phyloP scores from a whole-genome alignment of 92 coral and sea anemone genomes.

The Ricordea florida region DNA sequence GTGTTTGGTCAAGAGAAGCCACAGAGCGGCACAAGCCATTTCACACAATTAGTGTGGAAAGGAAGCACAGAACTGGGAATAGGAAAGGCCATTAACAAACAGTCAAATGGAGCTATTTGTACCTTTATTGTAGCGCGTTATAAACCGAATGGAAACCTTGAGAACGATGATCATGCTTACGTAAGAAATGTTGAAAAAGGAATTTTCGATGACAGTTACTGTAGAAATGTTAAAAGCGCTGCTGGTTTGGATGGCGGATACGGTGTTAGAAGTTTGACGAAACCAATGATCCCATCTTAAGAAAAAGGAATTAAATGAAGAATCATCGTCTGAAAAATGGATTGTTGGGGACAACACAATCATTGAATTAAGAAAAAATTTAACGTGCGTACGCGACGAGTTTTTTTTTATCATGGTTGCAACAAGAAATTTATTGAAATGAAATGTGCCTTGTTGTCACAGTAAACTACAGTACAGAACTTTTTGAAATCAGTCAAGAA shows the following conservation, averaged over 20 bases:
- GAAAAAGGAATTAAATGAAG: no score
- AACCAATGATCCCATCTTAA: not conserved
- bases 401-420: no score
- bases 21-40: constrained; percentile 68
- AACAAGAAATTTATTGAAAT: no score
- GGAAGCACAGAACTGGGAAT: constrained; percentile 79
- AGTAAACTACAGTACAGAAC: no score
- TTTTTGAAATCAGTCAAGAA: no score
- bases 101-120: constrained; percentile 57
- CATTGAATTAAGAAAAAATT: no score
- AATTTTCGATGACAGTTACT: constrained; percentile 61
- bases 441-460: no score
- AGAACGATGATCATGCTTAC: constrained; percentile 53
- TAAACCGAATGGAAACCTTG: constrained; percentile 79
- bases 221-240: constrained; percentile 53
- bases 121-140: constrained; percentile 83
- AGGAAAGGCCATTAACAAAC: constrained; percentile 68
- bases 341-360: no score
- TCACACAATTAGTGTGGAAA: constrained; percentile 88
- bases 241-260: constrained; percentile 76
- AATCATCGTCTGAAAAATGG: no score
- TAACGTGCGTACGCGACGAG: no score
- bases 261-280: constrained; percentile 58
- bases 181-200: constrained; percentile 68
- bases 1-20: constrained; percentile 64